Evolutionary conservation across 92 coral and sea anemone species (phyloP), one percentile per base, ranked within the genome.

Genomic region (Phenganax stokvisi): DNA sequence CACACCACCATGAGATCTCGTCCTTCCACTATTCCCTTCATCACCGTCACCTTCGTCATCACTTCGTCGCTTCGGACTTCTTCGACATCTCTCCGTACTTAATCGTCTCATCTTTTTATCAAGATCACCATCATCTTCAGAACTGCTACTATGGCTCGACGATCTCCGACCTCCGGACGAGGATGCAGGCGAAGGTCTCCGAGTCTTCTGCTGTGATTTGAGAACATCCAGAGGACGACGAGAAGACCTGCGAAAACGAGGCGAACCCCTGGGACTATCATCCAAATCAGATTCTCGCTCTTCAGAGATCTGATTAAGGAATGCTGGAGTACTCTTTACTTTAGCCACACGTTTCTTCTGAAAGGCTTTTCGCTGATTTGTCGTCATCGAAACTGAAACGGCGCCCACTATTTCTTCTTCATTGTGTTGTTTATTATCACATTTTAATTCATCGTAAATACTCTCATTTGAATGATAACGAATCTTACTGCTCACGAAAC

Each of bases 251-350:
- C 92, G 97, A 75, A 90, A 79, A 70, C 94, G 96, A 15, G 98
- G 98, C 64, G 98, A 94, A 29, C 84, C 89, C 69, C 83, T 88
- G 10, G 98, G 98, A 77, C 97, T 92, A 80, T 94, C 98, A 58
- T 94, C 98, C 47, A 94, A 79, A 85, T 94, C 98, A 30, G 98
- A 94, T 56, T 94, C 98, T 8, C 98, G 91, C 74, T 94, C 98
- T 77, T 94, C 98, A 84, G 87, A 85, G 29, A 94, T 94, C 73
- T 94, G 94, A 85, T 93, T 93, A 85, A 94, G 76, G 59, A 89
- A 78, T 75, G 90, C 63, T 0, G 98, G 97, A 6, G 96, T 89
- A 72, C 98, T 92, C 62, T 89, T 93, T 2, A 97, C 92, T 79
- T 90, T 92, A 51, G 92, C 84, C 37, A 94, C 62, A 51, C 87